Base-by-base conservation (phyloP, 2,113 vertebrate genomes). In the Saguinus midas region DNA sequence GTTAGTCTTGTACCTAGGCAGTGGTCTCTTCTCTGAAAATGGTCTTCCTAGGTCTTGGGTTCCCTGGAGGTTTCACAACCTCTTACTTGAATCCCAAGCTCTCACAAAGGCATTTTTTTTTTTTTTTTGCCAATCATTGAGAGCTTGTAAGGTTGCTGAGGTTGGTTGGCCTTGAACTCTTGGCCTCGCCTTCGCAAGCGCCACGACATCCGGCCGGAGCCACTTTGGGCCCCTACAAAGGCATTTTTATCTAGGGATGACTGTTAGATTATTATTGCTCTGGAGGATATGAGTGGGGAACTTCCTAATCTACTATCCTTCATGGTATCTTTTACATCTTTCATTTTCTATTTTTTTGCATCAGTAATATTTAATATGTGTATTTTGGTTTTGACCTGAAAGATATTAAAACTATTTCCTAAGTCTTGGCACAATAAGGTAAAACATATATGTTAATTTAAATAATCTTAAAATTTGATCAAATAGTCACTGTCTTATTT, bases 391-490 rank as follows among this genome's bases (percentile, higher is more conserved):
- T 92, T 12, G 84, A 82, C 29, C 87, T 93, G 18, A 72, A 64
- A 64, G 32, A 43, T 27, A 66, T 3, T 52, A 87, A 20, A 35
- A 61, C 20, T 75, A 52, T 50, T 70, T 35, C 37, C 73, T 32
- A 81, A 75, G 45, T 91, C 7, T 75, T 58, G 37, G 37, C 5
- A 20, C 0, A 68, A 52, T 90, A 14, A 93, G 27, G 45, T 76
- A 64, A 84, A 90, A 75, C 16, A 35, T 93, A n/a, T 3, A 70
- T 85, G 73, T 73, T 55, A 72, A 55, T 91, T 95, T 93, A 95
- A 90, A 70, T 68, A 16, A 83, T 90, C 25, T 66, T 43, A n/a
- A 81, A 91, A 94, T 72, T 7, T 57, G 1, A 68, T 58, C 90
- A 93, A 90, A 8, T 70, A 35, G 86, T 48, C 35, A 72, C 1